phyloP scores from a whole-genome alignment of 2,797 vertebrate species.

The Zenarchopterus dispar region DNA sequence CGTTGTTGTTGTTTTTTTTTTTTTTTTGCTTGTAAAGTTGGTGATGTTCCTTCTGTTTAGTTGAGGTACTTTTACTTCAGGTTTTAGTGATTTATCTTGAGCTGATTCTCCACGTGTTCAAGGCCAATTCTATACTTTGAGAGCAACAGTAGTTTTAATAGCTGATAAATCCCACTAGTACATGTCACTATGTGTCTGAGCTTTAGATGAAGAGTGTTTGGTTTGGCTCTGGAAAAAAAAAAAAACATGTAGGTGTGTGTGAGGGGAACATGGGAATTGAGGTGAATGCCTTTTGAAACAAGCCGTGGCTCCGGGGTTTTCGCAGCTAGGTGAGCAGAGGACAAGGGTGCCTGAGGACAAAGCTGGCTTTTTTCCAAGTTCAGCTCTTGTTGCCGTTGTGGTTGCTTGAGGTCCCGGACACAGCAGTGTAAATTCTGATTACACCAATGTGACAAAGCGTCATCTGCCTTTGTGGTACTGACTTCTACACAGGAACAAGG shows the following conservation, averaged over 20 bases:
- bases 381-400: constrained; percentile 71
- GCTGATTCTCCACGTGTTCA: no score
- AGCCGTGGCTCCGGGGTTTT: constrained; percentile 70
- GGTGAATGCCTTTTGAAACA: constrained; percentile 55
- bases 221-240: constrained; percentile 20
- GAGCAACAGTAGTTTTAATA: constrained; percentile 7
- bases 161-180: constrained; percentile 16
- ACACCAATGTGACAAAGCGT: constrained; percentile 79
- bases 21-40: neutral
- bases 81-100: no score
- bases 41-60: no score
- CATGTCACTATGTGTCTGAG: neutral
- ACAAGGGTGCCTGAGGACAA: constrained; percentile 77
- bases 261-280: constrained; percentile 38
- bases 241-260: constrained; percentile 28
- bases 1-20: neutral
- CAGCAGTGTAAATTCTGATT: constrained; percentile 80
- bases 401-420: constrained; percentile 80
- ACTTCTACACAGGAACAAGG: constrained; percentile 69
- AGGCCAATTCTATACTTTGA: neutral
- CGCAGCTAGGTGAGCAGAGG: constrained; percentile 77
- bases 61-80: neutral
- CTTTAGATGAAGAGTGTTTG: constrained; percentile 10
- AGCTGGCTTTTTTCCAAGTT: constrained; percentile 80
- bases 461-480: constrained; percentile 81